Base-by-base conservation (phyloP, 2,888 invertebrate species). In the Cenopis cana region DNA sequence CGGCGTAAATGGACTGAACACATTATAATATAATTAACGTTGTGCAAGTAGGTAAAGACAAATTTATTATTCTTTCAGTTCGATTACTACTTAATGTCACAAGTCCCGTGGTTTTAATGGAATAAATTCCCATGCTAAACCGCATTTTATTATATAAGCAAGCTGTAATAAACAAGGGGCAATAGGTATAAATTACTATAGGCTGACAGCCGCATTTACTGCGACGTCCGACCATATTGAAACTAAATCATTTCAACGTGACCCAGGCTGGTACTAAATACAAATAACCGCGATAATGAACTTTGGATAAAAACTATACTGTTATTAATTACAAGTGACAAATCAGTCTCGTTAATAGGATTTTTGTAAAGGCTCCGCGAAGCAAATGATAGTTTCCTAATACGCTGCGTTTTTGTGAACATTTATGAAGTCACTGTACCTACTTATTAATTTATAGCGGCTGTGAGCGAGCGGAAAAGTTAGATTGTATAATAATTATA, bases 161-260 rank as follows among this genome's bases (percentile, higher is more conserved):
- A 65, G 77, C 76, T 81, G 85, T 85, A 87, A 88, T 89, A 87
- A 89, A 90, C 86, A 84, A 84, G 80, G 81, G 73, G 82, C 86
- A 83, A 87, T 85, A 81, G 84, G 82, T 87, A 90, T 90, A 90
- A 90, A 91, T 90, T 86, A 88, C 80, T 75, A 67, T 75, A 66
- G 79, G 78, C 75, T 76, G 88, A 89, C 89, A 87, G 85, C 76
- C 83, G 82, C 84, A 84, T 86, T 88, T 86, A 86, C 84, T 78
- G 82, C 85, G 83, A 84, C 86, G 85, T 86, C 84, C 76, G 82
- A 80, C 85, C 79, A 82, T 87, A 90, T 89, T 89, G 88, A 89
- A 90, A 88, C 85, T 91, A 89, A 89, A 90, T 91, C 89, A 91
- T 86, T 85, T 81, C 84, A 83, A 83, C 85, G 84, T 89, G 86